Percentiles rank a stretch among this genome's conserved stretches.
phyloP scores from a whole-genome alignment of 1,140 invertebrate genomes.

The Rhopalosiphum padi region DNA sequence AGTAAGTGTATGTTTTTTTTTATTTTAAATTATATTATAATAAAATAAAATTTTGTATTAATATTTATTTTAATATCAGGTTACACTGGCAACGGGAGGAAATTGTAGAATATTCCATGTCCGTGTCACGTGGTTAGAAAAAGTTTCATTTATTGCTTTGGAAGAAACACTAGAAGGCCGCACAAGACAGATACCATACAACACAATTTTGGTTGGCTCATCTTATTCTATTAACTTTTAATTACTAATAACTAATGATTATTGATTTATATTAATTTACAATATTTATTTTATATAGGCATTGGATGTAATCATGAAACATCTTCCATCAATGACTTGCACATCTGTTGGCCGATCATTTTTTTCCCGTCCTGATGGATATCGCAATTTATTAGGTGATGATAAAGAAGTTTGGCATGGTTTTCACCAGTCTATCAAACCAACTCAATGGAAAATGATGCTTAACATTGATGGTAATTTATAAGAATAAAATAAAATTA shows the following conservation, averaged over 20 bases:
- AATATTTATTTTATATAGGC: constrained; percentile 66
- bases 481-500: background rate
- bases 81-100: constrained; percentile 84
- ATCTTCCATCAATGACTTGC: constrained; percentile 99
- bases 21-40: background rate
- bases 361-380: constrained; percentile 97
- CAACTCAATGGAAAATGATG: constrained; percentile 99
- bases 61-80: constrained; percentile 64
- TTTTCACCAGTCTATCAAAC: constrained; percentile 99
- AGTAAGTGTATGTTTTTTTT: constrained; percentile 63
- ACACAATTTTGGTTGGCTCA: constrained; percentile 79
- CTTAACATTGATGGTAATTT: constrained; percentile 96
- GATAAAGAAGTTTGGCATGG: constrained; percentile 99
- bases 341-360: constrained; percentile 99
- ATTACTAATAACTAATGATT: background rate
- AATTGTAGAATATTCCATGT: constrained; percentile 95
- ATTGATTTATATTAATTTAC: background rate
- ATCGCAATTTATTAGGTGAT: constrained; percentile 97
- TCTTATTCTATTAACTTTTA: background rate
- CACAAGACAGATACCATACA: constrained; percentile 94
- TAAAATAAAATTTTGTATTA: background rate
- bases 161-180: constrained; percentile 97
- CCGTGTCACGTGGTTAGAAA: constrained; percentile 97
- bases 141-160: constrained; percentile 91
- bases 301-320: constrained; percentile 98